Conservation (phyloP, 1,140 invertebrate genomes). For the Plodia interpunctella region DNA sequence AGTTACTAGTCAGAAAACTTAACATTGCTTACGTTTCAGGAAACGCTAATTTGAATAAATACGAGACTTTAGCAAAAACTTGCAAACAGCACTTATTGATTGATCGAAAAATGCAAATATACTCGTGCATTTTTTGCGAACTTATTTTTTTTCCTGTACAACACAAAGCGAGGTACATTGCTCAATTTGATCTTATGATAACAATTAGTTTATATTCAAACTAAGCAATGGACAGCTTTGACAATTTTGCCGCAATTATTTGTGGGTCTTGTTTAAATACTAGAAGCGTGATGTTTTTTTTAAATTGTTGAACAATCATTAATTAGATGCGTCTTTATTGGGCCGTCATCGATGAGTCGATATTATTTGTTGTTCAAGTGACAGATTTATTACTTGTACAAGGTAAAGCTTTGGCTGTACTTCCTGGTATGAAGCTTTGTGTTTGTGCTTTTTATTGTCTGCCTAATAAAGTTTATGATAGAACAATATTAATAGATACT, state of each 20-base stretch:
- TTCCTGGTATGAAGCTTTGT: conserved; percentile 43
- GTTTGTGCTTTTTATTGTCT: conserved; percentile 32
- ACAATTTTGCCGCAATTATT: conserved; percentile 33
- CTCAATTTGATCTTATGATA: no score
- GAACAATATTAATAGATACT: no score
- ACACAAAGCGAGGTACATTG: no score
- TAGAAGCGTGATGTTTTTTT: conserved; percentile 43
- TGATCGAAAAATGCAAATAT: conserved; percentile 40
- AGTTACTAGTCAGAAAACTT: neutral
- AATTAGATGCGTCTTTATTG: conserved; percentile 62
- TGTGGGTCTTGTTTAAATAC: conserved; percentile 37
- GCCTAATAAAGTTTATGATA: conserved; percentile 19
- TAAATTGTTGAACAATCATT: conserved; percentile 54
- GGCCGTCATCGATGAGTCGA: conserved; percentile 46
- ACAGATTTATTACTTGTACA: conserved; percentile 63
- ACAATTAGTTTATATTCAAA: no score
- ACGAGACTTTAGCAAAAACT: conserved; percentile 45
- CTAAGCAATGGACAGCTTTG: conserved; percentile 7
- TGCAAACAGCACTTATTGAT: conserved; percentile 30
- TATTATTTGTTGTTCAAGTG: conserved; percentile 40
- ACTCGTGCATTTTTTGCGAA: conserved; percentile 37
- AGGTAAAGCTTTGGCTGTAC: conserved; percentile 45
- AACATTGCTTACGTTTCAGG: conserved; percentile 28
- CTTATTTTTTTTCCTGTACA: conserved; percentile 8
- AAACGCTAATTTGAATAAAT: conserved; percentile 35